Evolutionary conservation across 2,888 invertebrate species (phyloP).

Genomic region (Priocnemis perturbator): DNA sequence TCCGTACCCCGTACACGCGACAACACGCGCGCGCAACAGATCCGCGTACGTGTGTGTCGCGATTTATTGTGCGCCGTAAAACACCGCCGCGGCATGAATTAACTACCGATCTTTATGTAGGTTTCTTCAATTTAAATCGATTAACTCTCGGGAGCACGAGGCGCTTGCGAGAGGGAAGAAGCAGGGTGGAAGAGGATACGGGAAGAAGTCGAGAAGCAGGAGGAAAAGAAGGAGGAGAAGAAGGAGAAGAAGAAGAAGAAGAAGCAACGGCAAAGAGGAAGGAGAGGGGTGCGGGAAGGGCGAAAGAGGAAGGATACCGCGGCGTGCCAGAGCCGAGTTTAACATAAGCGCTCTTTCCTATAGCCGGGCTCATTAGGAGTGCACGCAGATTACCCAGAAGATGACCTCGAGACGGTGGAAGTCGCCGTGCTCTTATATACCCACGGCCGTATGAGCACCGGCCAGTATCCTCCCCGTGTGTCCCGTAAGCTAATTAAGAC

Average conservation of each 20-base stretch:
- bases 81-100: constrained; percentile 43
- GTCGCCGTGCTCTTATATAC: constrained; percentile 51
- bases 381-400: constrained; percentile 63
- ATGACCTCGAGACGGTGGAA: constrained; percentile 60
- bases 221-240: constrained; percentile 13
- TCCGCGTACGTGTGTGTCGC: constrained; percentile 23
- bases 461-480: constrained; percentile 44
- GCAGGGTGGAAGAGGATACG: constrained; percentile 12
- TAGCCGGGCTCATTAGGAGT: constrained; percentile 61
- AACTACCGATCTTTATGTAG: constrained; percentile 50
- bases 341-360: constrained; percentile 61
- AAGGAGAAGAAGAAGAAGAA: constrained; percentile 4
- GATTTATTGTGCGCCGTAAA: constrained; percentile 44
- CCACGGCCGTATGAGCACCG: constrained; percentile 48
- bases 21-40: not conserved
- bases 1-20: not conserved
- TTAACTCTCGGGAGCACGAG: constrained; percentile 28
- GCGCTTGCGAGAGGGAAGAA: constrained; percentile 18
- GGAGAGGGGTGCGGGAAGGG: constrained; percentile 26
- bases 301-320: constrained; percentile 39
- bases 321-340: constrained; percentile 57
- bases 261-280: constrained; percentile 4
- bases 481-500: constrained; percentile 69
- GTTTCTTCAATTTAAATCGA: constrained; percentile 54
- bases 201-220: constrained; percentile 6